phyloP scores from a whole-genome alignment of 2,888 invertebrate genomes.

The Pseudolycoriella hygida region DNA sequence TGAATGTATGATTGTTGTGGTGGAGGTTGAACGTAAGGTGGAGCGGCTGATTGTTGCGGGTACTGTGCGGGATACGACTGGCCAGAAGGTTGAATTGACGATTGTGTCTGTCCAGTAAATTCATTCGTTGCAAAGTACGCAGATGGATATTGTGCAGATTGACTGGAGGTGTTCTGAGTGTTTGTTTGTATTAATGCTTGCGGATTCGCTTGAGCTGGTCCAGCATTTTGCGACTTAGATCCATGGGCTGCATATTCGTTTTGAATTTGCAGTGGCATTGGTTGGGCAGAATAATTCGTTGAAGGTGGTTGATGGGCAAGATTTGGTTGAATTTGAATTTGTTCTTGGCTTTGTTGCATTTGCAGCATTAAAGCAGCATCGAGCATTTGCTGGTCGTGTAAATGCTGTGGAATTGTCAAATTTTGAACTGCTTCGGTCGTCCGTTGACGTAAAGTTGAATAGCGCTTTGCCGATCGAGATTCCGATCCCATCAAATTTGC shows the following conservation, averaged over 20 bases:
- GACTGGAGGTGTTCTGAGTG: constrained; percentile 9
- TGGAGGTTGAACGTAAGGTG: constrained; percentile 10
- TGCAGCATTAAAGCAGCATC: constrained; percentile 10
- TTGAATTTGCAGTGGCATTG: constrained; percentile 11
- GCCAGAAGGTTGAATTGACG: background rate
- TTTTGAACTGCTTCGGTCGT: constrained; percentile 23
- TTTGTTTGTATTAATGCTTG: background rate
- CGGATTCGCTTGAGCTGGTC: background rate
- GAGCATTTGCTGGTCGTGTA: constrained; percentile 16
- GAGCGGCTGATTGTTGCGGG: constrained; percentile 14
- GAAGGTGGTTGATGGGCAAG: constrained; percentile 9
- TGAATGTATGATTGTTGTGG: constrained; percentile 11
- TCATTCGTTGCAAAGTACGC: constrained; percentile 8
- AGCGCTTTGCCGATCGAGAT: constrained; percentile 32
- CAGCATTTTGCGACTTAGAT: background rate
- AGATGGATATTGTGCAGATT: constrained; percentile 11
- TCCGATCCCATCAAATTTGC: background rate
- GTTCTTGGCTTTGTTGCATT: constrained; percentile 14
- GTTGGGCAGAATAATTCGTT: background rate
- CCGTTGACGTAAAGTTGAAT: constrained; percentile 46
- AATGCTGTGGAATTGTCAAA: constrained; percentile 16
- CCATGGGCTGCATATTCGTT: background rate
- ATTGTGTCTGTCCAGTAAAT: constrained; percentile 6
- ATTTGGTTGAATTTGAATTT: constrained; percentile 11
- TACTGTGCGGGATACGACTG: constrained; percentile 6